These are phyloP conservation scores for Nannospalax galili DNA, from an alignment of 2,113 vertebrate genomes.

Conservation along the genomic window DNA sequence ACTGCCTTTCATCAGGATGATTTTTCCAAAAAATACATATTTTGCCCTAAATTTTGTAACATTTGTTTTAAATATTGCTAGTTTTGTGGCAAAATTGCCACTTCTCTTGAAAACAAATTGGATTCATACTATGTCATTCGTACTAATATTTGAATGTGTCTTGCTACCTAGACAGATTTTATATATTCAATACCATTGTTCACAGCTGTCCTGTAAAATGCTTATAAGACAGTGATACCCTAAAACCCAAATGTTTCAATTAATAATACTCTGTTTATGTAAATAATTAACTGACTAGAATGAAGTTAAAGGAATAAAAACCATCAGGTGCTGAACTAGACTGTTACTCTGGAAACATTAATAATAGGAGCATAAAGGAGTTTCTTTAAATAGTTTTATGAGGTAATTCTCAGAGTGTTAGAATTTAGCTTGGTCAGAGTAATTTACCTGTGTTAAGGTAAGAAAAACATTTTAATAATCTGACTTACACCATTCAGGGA, in stretches of 20 bases:
- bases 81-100: constrained; percentile 60
- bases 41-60: constrained; percentile 50
- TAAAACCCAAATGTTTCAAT: constrained; percentile 81
- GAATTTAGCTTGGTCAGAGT: background rate
- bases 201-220: constrained; percentile 79
- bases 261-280: constrained; percentile 80
- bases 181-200: constrained; percentile 82
- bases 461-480: constrained; percentile 51
- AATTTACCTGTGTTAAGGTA: constrained; percentile 33
- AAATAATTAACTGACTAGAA: constrained; percentile 84
- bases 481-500: constrained; percentile 23
- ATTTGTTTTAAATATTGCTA: constrained; percentile 68
- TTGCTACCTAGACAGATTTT: constrained; percentile 81
- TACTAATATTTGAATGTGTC: constrained; percentile 75
- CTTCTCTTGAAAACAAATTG: constrained; percentile 67
- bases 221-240: constrained; percentile 82
- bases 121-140: constrained; percentile 69
- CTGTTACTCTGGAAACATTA: constrained; percentile 78
- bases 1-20: constrained; percentile 17
- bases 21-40: constrained; percentile 31
- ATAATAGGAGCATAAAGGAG: constrained; percentile 4
- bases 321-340: constrained; percentile 31
- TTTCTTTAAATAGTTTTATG: constrained; percentile 57
- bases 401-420: constrained; percentile 40
- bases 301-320: constrained; percentile 68